Evolutionary conservation across 53 echinoderm and acorn worm species (phyloP).

Genomic region (Henricia sp.): DNA sequence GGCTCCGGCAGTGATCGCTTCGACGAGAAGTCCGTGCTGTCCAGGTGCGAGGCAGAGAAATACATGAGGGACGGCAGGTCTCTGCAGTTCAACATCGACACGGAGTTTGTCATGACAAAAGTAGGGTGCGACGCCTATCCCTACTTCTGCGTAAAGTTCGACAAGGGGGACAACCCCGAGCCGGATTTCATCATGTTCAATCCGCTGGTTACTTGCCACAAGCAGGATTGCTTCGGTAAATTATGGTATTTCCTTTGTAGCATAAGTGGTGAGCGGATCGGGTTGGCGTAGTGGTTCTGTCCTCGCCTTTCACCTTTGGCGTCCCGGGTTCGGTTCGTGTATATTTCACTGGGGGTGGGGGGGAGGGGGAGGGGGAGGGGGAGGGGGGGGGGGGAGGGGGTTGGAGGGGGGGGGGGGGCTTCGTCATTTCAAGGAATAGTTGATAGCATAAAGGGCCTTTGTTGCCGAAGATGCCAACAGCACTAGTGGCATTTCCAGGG

Average conservation of each 20-base stretch:
- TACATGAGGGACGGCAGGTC: constrained; percentile 2
- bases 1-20: constrained; percentile 28
- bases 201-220: constrained; percentile 7
- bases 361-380: no score
- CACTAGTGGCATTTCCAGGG: no score
- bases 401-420: no score
- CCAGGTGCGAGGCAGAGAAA: constrained; percentile 23
- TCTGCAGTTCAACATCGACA: constrained; percentile 37
- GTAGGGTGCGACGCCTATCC: constrained; percentile 59
- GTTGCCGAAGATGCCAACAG: no score
- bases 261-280: no score
- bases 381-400: no score
- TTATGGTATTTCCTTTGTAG: background rate
- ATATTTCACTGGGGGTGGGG: no score
- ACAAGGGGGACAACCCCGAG: constrained; percentile 48
- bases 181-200: constrained; percentile 59
- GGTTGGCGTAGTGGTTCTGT: no score
- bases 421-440: no score
- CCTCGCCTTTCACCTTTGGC: no score
- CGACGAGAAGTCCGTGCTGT: constrained; percentile 28
- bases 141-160: constrained; percentile 67
- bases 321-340: no score
- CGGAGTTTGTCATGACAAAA: constrained; percentile 26
- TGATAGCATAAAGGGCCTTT: no score
- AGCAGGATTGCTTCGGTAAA: constrained; percentile 13